These are phyloP conservation scores for Acrocyrtus sp. DNA, from an alignment of 2,888 invertebrate species.

Conservation along the genomic window DNA sequence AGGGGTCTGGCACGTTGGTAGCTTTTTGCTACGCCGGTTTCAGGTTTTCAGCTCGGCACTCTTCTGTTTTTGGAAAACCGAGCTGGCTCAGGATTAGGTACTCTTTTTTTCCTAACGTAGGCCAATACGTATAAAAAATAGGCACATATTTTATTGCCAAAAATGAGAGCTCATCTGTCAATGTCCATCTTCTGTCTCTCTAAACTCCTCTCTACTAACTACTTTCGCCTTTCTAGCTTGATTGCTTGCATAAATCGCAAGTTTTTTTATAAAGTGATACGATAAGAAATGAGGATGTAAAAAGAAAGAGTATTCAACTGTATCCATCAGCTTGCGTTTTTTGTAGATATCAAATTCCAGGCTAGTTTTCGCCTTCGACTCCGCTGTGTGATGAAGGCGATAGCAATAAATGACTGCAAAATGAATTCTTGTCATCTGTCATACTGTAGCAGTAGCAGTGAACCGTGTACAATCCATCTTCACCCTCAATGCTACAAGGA, in stretches of 20 bases:
- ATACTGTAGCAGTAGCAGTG: too few relatives aligned
- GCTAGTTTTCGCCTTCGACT: slow-evolving; percentile 2
- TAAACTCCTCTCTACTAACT: too few relatives aligned
- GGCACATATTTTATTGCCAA: slow-evolving; percentile 31
- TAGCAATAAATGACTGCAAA: slow-evolving; percentile 17
- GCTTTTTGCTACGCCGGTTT: too few relatives aligned
- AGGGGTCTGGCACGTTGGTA: slow-evolving; percentile 3
- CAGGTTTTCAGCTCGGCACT: too few relatives aligned
- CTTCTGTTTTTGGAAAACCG: too few relatives aligned
- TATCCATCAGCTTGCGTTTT: not conserved
- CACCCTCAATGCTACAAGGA: too few relatives aligned
- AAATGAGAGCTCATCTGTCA: slow-evolving; percentile 42
- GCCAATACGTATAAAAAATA: not conserved
- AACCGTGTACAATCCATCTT: too few relatives aligned
- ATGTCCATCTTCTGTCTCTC: slow-evolving; percentile 27
- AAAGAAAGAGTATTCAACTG: not conserved
- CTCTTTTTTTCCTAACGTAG: not conserved
- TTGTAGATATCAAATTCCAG: slow-evolving; percentile 27
- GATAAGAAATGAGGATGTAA: slow-evolving; percentile 23
- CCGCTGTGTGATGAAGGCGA: not conserved
- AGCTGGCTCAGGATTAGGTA: too few relatives aligned
- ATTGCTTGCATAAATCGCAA: slow-evolving; percentile 19
- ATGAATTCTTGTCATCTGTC: slow-evolving; percentile 27
- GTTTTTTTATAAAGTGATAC: slow-evolving; percentile 32
- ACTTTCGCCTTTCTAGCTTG: slow-evolving; percentile 3